A percentile compares a stretch with the other conserved stretches of the same genome.
Conservation (phyloP, 2,113 vertebrate genomes). For the Natator depressus region DNA sequence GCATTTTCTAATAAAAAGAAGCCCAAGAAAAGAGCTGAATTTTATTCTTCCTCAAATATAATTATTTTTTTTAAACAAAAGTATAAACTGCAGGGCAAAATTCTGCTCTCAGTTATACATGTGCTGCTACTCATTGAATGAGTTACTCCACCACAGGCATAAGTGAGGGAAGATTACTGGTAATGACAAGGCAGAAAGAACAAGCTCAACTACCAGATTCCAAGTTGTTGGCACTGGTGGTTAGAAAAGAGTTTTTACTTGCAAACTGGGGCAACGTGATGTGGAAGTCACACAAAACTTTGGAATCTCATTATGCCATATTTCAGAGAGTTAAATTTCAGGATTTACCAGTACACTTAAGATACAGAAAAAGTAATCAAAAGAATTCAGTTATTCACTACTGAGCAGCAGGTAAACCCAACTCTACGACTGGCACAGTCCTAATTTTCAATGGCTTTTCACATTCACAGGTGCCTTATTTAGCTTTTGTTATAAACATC, state of each 20-base stretch:
- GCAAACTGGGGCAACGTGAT: background rate
- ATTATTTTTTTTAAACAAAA: background rate
- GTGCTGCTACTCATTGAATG: background rate
- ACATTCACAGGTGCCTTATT: background rate
- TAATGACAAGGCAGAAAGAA: background rate
- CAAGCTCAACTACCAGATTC: background rate
- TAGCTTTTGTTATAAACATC: background rate
- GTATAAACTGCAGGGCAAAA: background rate
- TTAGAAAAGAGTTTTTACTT: background rate
- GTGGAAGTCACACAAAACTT: background rate
- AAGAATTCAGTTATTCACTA: background rate
- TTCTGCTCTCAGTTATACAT: background rate
- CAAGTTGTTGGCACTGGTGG: rapidly evolving
- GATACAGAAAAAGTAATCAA: background rate
- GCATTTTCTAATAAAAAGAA: background rate
- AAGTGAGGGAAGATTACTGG: background rate
- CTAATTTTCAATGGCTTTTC: background rate
- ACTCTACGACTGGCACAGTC: background rate
- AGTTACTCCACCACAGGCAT: background rate
- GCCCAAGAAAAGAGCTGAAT: background rate
- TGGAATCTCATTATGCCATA: background rate
- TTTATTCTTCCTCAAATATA: background rate
- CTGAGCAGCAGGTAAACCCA: background rate
- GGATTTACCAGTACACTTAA: background rate
- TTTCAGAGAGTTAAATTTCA: background rate